Percentiles rank a stretch among this genome's conserved stretches.
Evolutionary conservation across 1,140 invertebrate genomes (phyloP).

Genomic region (Epicauta chinensis): DNA sequence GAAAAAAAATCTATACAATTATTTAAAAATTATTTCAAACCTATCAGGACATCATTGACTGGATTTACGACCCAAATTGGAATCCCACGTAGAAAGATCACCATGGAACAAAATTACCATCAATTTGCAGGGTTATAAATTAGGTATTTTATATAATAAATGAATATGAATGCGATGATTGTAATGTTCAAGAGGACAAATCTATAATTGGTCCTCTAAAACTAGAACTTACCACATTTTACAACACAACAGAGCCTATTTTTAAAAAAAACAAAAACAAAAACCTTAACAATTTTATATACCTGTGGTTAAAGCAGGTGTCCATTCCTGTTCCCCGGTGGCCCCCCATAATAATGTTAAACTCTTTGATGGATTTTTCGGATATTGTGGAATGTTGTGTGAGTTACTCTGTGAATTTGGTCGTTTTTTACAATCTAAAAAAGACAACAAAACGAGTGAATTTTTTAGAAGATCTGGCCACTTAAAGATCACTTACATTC

Average conservation of each 20-base stretch:
- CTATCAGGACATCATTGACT: constrained; percentile 51
- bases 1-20: constrained; percentile 20
- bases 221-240: too few relatives aligned
- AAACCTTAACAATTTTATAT: too few relatives aligned
- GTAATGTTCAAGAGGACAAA: too few relatives aligned
- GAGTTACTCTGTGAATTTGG: constrained; percentile 21
- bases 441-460: background rate
- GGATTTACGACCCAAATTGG: constrained; percentile 22
- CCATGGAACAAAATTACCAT: constrained; percentile 33
- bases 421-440: constrained; percentile 38
- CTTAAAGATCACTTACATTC: constrained; percentile 30
- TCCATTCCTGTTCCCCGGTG: constrained; percentile 91
- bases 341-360: constrained; percentile 81
- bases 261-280: too few relatives aligned
- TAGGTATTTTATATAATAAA: too few relatives aligned
- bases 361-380: constrained; percentile 47
- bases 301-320: constrained; percentile 90
- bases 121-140: too few relatives aligned
- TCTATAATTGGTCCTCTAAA: too few relatives aligned
- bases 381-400: constrained; percentile 13
- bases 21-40: constrained; percentile 46
- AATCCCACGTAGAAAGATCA: constrained; percentile 26
- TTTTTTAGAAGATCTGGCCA: constrained; percentile 15
- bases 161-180: too few relatives aligned
- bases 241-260: too few relatives aligned